Evolutionary conservation across 2,888 invertebrate species (phyloP).

Genomic region (Lochmaea capreae): DNA sequence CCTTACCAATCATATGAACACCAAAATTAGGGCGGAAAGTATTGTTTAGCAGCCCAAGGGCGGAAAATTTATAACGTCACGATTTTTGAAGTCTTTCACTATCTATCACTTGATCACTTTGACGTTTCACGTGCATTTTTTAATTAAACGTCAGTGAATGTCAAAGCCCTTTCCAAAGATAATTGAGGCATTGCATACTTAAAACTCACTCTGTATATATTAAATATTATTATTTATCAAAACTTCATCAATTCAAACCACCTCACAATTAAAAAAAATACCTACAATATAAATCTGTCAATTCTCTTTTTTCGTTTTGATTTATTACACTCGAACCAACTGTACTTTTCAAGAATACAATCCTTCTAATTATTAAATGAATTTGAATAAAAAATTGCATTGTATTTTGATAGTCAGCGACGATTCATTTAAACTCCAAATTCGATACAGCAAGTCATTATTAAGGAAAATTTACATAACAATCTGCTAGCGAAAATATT

Average conservation of each 20-base stretch:
- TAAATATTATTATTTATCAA: too few species aligned
- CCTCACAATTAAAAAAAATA: not conserved
- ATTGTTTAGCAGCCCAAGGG: too few species aligned
- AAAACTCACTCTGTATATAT: too few species aligned
- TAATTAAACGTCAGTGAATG: too few species aligned
- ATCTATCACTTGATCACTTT: too few species aligned
- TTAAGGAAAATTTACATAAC: conserved; percentile 22
- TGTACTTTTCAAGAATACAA: conserved; percentile 26
- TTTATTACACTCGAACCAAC: not conserved
- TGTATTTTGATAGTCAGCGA: conserved; percentile 21
- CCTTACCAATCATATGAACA: too few species aligned
- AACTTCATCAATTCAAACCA: not conserved
- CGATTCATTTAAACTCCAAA: conserved; percentile 44
- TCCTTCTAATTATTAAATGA: conserved; percentile 30
- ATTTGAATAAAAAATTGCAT: conserved; percentile 25
- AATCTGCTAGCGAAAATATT: conserved; percentile 4
- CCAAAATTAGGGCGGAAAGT: too few species aligned
- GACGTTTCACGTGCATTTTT: too few species aligned
- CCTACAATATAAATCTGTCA: not conserved
- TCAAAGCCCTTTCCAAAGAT: too few species aligned
- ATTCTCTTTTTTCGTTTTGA: not conserved
- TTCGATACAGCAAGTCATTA: conserved; percentile 45
- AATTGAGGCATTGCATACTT: too few species aligned
- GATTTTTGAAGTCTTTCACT: too few species aligned
- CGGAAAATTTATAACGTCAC: too few species aligned